These are phyloP conservation scores for Drosophila carrolli DNA, from an alignment of 1,140 invertebrate genomes.

Conservation along the genomic window DNA sequence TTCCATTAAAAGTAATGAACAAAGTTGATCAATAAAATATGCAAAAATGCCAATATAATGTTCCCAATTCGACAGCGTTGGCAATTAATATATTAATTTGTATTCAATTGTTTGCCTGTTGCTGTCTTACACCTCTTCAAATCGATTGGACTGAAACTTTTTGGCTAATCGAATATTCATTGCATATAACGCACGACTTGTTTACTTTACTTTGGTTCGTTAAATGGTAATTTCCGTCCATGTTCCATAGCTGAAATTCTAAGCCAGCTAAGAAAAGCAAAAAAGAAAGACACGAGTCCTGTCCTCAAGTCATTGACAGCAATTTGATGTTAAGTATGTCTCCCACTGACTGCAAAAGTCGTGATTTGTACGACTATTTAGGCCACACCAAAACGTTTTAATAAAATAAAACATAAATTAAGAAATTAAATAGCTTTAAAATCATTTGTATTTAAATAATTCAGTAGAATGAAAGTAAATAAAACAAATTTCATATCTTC, in stretches of 20 bases:
- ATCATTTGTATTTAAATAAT: background rate
- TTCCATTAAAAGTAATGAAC: background rate
- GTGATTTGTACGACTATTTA: constrained; percentile 46
- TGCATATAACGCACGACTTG: constrained; percentile 74
- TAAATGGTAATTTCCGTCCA: constrained; percentile 69
- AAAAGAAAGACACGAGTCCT: constrained; percentile 70
- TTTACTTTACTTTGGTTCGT: constrained; percentile 46
- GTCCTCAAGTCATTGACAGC: constrained; percentile 70
- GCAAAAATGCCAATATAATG: background rate
- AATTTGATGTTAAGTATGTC: constrained; percentile 40
- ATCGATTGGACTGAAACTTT: constrained; percentile 33
- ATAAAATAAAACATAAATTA: constrained; percentile 14
- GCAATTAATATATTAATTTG: constrained; percentile 56
- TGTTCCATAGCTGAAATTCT: constrained; percentile 74
- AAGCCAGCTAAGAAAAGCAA: constrained; percentile 36
- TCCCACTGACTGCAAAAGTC: constrained; percentile 30
- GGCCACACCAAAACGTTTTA: constrained; percentile 18
- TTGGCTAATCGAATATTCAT: constrained; percentile 71
- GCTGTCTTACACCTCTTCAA: constrained; percentile 60
- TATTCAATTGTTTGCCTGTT: constrained; percentile 51
- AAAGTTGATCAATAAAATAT: background rate
- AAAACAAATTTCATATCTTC: no score
- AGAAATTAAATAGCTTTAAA: background rate
- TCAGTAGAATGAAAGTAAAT: background rate
- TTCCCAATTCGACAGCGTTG: constrained; percentile 4